These are phyloP conservation scores for Fulmarus glacialis DNA, from an alignment of 2,113 vertebrate genomes.

Conservation along the genomic window DNA sequence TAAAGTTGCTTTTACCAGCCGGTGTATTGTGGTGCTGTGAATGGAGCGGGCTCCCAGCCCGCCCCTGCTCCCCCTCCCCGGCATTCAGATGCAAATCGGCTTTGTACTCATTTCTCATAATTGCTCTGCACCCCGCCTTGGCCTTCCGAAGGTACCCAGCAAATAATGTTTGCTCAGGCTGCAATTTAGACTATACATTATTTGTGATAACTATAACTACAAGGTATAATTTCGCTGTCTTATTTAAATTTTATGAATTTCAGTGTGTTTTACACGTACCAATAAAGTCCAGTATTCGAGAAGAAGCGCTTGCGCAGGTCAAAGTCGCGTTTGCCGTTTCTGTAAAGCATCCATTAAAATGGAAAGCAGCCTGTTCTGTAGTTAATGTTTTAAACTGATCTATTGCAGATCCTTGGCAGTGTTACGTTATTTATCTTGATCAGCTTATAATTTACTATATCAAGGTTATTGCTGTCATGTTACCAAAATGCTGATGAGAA, in stretches of 20 bases:
- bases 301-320: not conserved
- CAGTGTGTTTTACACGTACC: constrained; percentile 51
- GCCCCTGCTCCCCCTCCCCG: not conserved
- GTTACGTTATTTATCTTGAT: not conserved
- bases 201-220: constrained; percentile 65
- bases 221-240: constrained; percentile 65
- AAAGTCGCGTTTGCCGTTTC: not conserved
- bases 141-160: constrained; percentile 60
- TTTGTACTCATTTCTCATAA: constrained; percentile 58
- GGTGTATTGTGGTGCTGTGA: constrained; percentile 49
- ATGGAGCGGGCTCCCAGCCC: constrained; percentile 11
- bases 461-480: not conserved
- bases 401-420: not conserved
- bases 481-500: not conserved
- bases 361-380: not conserved
- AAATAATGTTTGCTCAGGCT: constrained; percentile 61
- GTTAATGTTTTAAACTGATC: not conserved
- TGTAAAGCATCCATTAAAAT: not conserved
- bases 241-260: constrained; percentile 65
- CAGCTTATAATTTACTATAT: not conserved
- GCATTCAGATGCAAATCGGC: constrained; percentile 69
- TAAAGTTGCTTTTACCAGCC: constrained; percentile 73
- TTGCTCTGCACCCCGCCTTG: constrained; percentile 54
- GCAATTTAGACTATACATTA: constrained; percentile 49
- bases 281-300: not conserved